phyloP scores from a whole-genome alignment of 1,140 invertebrate genomes.

The Lerema accius region DNA sequence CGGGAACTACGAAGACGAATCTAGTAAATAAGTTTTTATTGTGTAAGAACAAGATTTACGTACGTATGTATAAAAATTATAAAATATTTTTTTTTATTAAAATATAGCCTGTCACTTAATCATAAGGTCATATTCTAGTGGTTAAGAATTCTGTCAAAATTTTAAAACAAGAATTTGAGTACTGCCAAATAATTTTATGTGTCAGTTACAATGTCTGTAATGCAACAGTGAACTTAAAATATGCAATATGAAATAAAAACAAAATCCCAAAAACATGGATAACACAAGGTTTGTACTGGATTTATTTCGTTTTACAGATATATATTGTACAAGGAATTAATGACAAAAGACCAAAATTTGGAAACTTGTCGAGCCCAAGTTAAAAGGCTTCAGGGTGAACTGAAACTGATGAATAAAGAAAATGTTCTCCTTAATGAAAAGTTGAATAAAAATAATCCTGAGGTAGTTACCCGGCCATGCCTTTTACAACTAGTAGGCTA shows the following conservation, averaged over 20 bases:
- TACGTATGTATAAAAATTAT: too few relatives aligned
- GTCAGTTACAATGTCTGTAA: too few relatives aligned
- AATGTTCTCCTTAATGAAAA: slow-evolving; percentile 63
- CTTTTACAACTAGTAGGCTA: slow-evolving; percentile 18
- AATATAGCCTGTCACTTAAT: too few relatives aligned
- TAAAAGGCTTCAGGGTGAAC: slow-evolving; percentile 66
- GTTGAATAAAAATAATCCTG: slow-evolving; percentile 63
- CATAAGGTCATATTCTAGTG: too few relatives aligned
- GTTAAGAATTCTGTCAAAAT: too few relatives aligned
- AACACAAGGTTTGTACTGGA: slow-evolving; percentile 48
- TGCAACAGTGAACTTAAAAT: too few relatives aligned
- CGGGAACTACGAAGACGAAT: too few relatives aligned
- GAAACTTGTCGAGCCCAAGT: slow-evolving; percentile 69
- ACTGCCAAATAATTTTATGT: slow-evolving; percentile 6
- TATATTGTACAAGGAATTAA: slow-evolving; percentile 71
- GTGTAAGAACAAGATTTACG: too few relatives aligned
- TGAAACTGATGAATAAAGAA: slow-evolving; percentile 70
- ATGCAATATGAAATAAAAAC: slow-evolving; percentile 13
- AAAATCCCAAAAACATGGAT: slow-evolving; percentile 43
- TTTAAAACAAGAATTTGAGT: slow-evolving; percentile 33
- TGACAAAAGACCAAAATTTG: slow-evolving; percentile 73
- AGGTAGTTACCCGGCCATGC: slow-evolving; percentile 45
- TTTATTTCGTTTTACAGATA: slow-evolving; percentile 54
- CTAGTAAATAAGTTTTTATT: too few relatives aligned
- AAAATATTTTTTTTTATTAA: too few relatives aligned